Percentiles rank a stretch among this genome's conserved stretches.
phyloP scores from a whole-genome alignment of 1,140 invertebrate species.

The Carposina sasakii region DNA sequence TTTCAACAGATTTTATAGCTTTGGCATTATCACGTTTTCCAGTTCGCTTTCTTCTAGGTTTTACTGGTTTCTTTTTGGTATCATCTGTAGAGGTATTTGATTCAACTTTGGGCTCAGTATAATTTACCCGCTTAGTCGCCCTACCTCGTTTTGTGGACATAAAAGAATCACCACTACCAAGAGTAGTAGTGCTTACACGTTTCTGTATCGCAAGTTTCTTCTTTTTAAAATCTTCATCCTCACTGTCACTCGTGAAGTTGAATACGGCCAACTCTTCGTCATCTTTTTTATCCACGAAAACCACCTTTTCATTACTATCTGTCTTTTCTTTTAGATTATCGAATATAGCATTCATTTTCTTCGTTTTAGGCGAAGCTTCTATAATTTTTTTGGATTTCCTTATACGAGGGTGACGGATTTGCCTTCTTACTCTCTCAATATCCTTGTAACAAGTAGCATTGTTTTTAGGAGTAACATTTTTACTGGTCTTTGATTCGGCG shows the following conservation, averaged over 20 bases:
- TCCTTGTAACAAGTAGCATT: slow-evolving; percentile 41
- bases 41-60: slow-evolving; percentile 9
- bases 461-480: slow-evolving; percentile 14
- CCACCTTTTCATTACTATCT: slow-evolving; percentile 30
- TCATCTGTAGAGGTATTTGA: slow-evolving; percentile 15
- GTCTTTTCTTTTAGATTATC: slow-evolving; percentile 38
- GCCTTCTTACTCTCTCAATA: slow-evolving; percentile 36
- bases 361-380: slow-evolving; percentile 32
- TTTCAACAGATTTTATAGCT: background rate
- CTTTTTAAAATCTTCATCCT: slow-evolving; percentile 43
- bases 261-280: slow-evolving; percentile 29
- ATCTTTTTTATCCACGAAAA: slow-evolving; percentile 26
- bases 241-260: slow-evolving; percentile 50
- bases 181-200: slow-evolving; percentile 20
- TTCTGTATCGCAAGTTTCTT: slow-evolving; percentile 26
- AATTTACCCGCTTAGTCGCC: slow-evolving; percentile 17
- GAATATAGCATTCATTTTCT: slow-evolving; percentile 41
- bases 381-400: slow-evolving; percentile 18
- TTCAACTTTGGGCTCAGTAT: slow-evolving; percentile 14
- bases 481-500: slow-evolving; percentile 12
- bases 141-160: slow-evolving; percentile 13
- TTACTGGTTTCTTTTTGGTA: slow-evolving; percentile 15
- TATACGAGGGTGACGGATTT: slow-evolving; percentile 21
- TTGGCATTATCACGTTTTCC: slow-evolving; percentile 14
- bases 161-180: slow-evolving; percentile 15